Percentiles rank a stretch among this genome's conserved stretches.
Conservation (phyloP, 2,888 invertebrate genomes). For the Phragmatobia fuliginosa region DNA sequence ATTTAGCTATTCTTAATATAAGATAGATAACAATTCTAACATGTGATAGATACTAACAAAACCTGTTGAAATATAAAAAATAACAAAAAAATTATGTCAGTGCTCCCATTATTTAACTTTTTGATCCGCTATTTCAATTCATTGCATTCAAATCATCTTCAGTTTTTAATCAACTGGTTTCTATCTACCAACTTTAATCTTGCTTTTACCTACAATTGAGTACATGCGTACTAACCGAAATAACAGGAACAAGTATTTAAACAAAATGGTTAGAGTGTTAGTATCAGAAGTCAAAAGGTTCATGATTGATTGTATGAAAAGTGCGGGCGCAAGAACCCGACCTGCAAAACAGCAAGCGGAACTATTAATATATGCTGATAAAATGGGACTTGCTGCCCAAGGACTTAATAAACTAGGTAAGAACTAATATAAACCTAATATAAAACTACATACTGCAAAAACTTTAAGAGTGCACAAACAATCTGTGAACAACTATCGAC, state of each 20-base stretch:
- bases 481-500: no score
- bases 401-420: conserved; percentile 93
- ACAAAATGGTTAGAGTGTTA: conserved; percentile 9
- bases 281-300: conserved; percentile 68
- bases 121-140: conserved; percentile 2
- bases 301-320: conserved; percentile 88
- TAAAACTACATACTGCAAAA: not conserved
- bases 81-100: conserved; percentile 5
- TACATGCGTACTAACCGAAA: not conserved
- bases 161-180: not conserved
- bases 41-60: not conserved
- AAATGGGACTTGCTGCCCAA: conserved; percentile 94
- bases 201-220: not conserved
- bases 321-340: conserved; percentile 85
- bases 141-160: not conserved
- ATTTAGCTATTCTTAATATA: not conserved
- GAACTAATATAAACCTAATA: not conserved
- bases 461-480: no score
- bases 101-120: not conserved
- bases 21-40: not conserved
- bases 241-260: not conserved
- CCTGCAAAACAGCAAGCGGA: conserved; percentile 89
- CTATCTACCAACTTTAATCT: not conserved
- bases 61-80: not conserved
- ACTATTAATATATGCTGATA: conserved; percentile 91